phyloP scores from a whole-genome alignment of 2,113 vertebrate species.

The Scalopus aquaticus region DNA sequence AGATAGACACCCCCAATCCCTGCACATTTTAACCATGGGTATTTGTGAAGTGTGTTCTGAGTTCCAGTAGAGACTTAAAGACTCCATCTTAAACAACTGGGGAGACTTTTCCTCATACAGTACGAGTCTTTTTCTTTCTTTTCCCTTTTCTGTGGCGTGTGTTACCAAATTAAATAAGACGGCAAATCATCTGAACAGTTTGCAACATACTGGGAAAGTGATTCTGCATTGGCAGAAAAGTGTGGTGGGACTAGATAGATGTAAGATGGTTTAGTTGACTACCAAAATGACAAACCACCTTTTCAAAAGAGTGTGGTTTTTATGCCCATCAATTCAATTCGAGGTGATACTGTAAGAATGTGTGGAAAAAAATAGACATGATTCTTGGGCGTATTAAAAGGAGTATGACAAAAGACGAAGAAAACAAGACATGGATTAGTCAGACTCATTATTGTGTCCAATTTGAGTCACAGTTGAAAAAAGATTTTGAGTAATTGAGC shows the following conservation, averaged over 20 bases:
- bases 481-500: background rate
- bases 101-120: background rate
- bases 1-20: background rate
- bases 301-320: background rate
- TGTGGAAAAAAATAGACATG: background rate
- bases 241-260: background rate
- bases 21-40: background rate
- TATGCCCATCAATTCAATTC: background rate
- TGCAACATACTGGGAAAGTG: background rate
- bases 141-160: background rate
- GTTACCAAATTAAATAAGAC: background rate
- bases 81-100: background rate
- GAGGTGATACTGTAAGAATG: background rate
- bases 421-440: background rate
- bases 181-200: background rate
- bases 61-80: background rate
- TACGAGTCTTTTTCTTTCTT: background rate
- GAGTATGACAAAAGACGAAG: background rate
- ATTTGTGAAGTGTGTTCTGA: background rate
- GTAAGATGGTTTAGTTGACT: background rate
- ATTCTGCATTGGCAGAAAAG: background rate
- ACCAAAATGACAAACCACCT: background rate
- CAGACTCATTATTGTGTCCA: background rate
- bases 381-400: slow-evolving; percentile 40
- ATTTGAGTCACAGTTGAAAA: slow-evolving; percentile 36